Conservation (phyloP, 2,888 invertebrate species). For the Stenodera caucasica region DNA sequence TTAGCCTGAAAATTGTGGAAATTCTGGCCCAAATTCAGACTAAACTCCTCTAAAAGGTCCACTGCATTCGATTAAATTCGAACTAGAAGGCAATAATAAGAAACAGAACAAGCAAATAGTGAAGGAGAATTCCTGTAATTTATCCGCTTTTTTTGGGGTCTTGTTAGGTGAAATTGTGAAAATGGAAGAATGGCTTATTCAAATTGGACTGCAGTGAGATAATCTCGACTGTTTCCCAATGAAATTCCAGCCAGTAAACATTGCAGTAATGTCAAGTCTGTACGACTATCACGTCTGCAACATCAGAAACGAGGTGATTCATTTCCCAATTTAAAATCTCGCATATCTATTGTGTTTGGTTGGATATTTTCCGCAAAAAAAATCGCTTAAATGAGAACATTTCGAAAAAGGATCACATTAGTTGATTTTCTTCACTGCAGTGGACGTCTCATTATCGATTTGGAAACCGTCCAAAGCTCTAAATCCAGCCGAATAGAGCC, state of each 20-base stretch:
- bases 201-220: neutral
- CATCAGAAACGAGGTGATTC: neutral
- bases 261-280: conserved; percentile 17
- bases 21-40: no score
- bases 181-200: neutral
- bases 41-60: no score
- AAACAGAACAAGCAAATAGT: neutral
- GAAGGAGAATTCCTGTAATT: no score
- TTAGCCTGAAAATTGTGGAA: no score
- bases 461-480: neutral
- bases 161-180: neutral
- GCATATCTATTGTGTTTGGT: no score
- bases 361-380: no score
- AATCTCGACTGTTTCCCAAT: neutral
- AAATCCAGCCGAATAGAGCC: neutral
- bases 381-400: no score
- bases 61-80: no score
- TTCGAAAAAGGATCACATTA: no score
- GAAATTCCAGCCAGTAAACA: conserved; percentile 7
- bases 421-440: neutral
- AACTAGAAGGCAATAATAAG: no score
- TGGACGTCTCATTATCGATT: neutral
- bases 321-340: neutral
- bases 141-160: neutral
- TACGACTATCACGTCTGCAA: conserved; percentile 23